phyloP scores from a whole-genome alignment of 2,797 vertebrate genomes.

The Pipistrellus kuhlii region DNA sequence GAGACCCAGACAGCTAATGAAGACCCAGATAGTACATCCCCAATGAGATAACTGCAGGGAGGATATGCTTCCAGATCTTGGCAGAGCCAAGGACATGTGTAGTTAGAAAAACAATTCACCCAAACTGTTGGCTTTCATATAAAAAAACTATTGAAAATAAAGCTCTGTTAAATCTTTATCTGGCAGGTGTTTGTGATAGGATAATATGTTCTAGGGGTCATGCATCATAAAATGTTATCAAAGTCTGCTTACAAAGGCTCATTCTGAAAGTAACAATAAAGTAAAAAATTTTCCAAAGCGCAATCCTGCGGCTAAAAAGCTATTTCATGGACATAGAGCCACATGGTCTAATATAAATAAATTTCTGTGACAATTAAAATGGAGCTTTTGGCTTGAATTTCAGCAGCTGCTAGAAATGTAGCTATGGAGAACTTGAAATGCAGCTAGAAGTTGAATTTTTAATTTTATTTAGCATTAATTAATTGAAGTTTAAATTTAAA shows the following conservation, averaged over 20 bases:
- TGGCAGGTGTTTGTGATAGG: background rate
- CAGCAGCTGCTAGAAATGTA: background rate
- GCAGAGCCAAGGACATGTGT: background rate
- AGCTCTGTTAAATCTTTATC: background rate
- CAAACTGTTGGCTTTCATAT: background rate
- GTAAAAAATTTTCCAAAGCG: background rate
- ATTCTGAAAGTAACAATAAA: constrained; percentile 55
- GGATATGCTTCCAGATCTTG: background rate
- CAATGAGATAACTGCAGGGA: background rate
- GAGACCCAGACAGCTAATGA: background rate
- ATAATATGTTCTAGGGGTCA: background rate
- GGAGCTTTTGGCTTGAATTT: background rate
- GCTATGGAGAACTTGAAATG: constrained; percentile 10
- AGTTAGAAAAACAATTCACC: background rate
- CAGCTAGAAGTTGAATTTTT: constrained; percentile 35
- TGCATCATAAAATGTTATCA: background rate
- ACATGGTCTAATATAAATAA: background rate
- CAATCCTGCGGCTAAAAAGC: background rate
- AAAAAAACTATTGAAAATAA: background rate
- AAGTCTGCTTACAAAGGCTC: constrained; percentile 34
- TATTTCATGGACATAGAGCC: background rate
- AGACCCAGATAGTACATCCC: background rate
- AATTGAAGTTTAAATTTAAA: constrained; percentile 19
- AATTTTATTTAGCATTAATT: constrained; percentile 15
- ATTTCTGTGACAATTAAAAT: constrained; percentile 19